These are phyloP conservation scores for Cranoglanis bouderius DNA, from an alignment of 2,113 vertebrate species.

Conservation along the genomic window DNA sequence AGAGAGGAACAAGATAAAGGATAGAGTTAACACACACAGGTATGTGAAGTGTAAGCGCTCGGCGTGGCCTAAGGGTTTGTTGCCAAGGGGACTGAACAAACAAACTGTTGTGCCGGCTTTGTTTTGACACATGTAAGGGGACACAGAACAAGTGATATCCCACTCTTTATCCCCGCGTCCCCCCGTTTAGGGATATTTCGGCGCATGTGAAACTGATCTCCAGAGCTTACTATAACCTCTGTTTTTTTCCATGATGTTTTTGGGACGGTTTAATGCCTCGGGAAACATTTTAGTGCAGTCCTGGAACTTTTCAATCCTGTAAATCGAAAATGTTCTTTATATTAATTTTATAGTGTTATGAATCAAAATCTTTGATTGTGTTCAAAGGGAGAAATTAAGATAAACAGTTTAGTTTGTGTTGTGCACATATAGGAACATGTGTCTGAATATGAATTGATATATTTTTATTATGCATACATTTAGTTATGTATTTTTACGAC, in stretches of 20 bases:
- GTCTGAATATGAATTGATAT: neutral
- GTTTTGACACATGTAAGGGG: slow-evolving; percentile 73
- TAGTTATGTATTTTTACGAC: neutral
- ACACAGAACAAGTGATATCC: slow-evolving; percentile 60
- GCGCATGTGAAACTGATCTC: slow-evolving; percentile 31
- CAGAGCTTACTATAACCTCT: neutral
- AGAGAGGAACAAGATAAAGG: slow-evolving; percentile 57
- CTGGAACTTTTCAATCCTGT: neutral
- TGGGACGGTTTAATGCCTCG: neutral
- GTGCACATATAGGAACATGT: slow-evolving; percentile 26
- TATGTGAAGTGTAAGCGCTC: slow-evolving; percentile 67
- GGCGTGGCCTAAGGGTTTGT: slow-evolving; percentile 79
- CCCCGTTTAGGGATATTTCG: slow-evolving; percentile 38
- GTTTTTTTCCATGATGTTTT: slow-evolving; percentile 17
- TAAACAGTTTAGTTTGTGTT: slow-evolving; percentile 3
- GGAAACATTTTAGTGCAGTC: neutral
- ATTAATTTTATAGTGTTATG: neutral
- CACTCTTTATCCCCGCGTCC: slow-evolving; percentile 45
- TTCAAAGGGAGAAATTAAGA: neutral
- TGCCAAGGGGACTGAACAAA: slow-evolving; percentile 81
- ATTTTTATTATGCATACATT: neutral
- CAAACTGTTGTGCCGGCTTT: slow-evolving; percentile 76
- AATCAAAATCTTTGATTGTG: neutral
- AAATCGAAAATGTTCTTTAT: neutral
- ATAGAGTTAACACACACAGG: slow-evolving; percentile 63